A percentile compares a stretch with the other conserved stretches of the same genome.
These are phyloP conservation scores for Dicrostonyx torquatus DNA, from an alignment of 2,797 vertebrate species.

Conservation along the genomic window DNA sequence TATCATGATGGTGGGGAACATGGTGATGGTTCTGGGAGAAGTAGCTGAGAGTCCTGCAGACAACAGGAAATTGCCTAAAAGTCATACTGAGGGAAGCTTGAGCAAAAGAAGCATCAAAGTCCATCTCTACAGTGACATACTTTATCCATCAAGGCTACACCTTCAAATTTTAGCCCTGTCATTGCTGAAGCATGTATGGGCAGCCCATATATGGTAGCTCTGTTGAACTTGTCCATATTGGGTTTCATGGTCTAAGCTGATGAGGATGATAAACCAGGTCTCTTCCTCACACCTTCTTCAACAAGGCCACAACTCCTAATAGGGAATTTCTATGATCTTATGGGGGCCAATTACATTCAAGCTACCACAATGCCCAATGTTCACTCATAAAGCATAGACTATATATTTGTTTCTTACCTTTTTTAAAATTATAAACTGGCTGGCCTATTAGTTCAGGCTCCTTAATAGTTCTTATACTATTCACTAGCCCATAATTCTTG, in stretches of 20 bases:
- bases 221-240: too few species aligned
- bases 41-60: background rate
- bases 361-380: background rate
- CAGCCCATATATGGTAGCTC: too few species aligned
- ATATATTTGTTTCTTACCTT: background rate
- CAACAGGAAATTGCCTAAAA: background rate
- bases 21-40: background rate
- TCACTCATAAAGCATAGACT: constrained; percentile 24
- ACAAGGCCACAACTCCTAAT: background rate
- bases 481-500: too few species aligned
- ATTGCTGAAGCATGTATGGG: too few species aligned
- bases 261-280: too few species aligned
- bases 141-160: background rate
- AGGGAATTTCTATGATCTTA: background rate
- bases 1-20: background rate
- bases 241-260: too few species aligned
- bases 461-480: too few species aligned
- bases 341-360: background rate
- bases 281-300: background rate
- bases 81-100: background rate
- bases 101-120: background rate
- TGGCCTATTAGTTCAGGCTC: too few species aligned
- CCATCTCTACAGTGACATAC: background rate
- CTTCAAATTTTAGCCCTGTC: too few species aligned
- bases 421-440: too few species aligned